Evolutionary conservation across 2,797 vertebrate species (phyloP).

Genomic region (Psittacula echo): DNA sequence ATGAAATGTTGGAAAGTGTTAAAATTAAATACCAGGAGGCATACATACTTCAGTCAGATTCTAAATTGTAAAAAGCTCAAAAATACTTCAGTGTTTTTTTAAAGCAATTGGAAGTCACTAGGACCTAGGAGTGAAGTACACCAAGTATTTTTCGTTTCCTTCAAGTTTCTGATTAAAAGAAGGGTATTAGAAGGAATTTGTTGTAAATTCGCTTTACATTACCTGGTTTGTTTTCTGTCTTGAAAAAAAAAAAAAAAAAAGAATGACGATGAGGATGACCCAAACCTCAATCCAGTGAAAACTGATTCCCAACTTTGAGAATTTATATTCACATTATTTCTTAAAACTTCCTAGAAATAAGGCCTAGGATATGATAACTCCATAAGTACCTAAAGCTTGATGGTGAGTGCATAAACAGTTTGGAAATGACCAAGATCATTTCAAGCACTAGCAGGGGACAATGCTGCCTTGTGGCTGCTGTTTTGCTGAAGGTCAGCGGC

Average conservation of each 20-base stretch:
- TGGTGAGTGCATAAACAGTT: not conserved
- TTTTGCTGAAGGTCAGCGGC: not conserved
- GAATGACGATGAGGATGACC: not conserved
- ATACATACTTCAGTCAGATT: not conserved
- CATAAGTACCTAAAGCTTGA: not conserved
- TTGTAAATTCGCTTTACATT: not conserved
- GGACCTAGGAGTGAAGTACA: not conserved
- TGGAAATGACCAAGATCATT: not conserved
- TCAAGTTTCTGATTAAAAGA: not conserved
- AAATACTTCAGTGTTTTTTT: not conserved
- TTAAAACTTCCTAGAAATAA: not conserved
- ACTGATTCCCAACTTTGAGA: not conserved
- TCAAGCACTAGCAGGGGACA: not conserved
- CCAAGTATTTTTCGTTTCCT: not conserved
- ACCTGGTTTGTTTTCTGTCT: not conserved
- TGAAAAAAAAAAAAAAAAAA: not conserved
- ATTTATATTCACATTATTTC: not conserved
- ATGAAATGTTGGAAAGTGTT: not conserved
- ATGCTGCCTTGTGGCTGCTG: fast-evolving
- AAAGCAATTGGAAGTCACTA: not conserved
- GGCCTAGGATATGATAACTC: not conserved
- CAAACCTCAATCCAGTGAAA: not conserved
- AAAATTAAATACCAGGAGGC: not conserved
- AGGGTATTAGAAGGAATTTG: not conserved
- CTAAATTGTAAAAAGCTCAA: not conserved